Evolutionary conservation across 2,113 vertebrate genomes (phyloP), one percentile per base, ranked within the genome.

Genomic region (Anhinga rufa): DNA sequence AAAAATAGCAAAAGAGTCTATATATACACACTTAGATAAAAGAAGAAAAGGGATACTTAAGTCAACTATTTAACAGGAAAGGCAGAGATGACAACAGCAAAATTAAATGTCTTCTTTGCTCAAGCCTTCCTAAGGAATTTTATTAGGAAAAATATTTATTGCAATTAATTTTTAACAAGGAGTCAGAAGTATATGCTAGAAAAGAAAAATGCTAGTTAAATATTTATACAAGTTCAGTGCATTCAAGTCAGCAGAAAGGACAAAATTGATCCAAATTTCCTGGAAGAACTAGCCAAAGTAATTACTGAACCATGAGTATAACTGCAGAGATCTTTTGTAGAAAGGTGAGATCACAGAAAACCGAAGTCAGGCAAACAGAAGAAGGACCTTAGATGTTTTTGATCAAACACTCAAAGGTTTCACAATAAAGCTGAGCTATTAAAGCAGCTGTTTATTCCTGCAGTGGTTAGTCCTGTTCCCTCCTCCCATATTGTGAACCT

Each of bases 131-230:
- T 29, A 22, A 90, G n/a, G 57, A 89, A 92, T 46, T 46, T 79
- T 68, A 69, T 85, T 61, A 79, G 26, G 19, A 80, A 87, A 94
- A 88, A 62, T 76, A 88, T 31, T 92, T 79, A 68, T 10, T 15
- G 22, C 18, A 54, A 85, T 61, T 88, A 75, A 61, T 85, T 95
- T 94, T 86, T 70, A 93, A 88, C 48, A 58, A 49, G 40, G 8
- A 80, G 36, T 68, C 62, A 75, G 34, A 96, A 90, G 12, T 5
- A 32, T 12, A 85, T 40, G 32, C 22, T 51, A 88, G 51, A 55
- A 88, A 78, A 87, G 13, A 88, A 95, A 93, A 94, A 82, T 20
- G 57, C 15, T 88, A 25, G 26, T 91, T 93, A 88, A 95, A 90
- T 86, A 93, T 94, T 94, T 91, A 90, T 36, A 51, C 42, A 74